These are phyloP conservation scores for Trematomus bernacchii DNA, from an alignment of 2,797 vertebrate genomes.

Conservation along the genomic window DNA sequence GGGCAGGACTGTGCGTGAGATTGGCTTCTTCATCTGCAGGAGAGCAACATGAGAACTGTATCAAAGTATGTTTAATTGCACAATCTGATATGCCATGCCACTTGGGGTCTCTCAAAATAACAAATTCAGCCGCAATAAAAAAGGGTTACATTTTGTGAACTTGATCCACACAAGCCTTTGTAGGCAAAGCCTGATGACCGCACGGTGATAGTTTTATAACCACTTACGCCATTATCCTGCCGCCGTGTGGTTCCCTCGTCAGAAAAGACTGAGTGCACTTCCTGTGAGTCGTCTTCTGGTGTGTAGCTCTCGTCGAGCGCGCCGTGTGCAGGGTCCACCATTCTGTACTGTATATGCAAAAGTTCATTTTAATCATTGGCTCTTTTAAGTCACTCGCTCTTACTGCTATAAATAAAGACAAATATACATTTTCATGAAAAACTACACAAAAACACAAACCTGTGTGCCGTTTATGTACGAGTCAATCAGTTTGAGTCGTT, in stretches of 20 bases:
- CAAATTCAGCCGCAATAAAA: background rate
- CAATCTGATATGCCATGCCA: too few relatives aligned
- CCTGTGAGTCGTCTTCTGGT: constrained; percentile 93
- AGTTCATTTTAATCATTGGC: background rate
- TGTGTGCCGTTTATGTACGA: constrained; percentile 93
- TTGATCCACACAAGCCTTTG: background rate
- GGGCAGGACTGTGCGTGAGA: constrained; percentile 90
- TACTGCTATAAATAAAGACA: background rate
- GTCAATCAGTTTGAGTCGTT: constrained; percentile 91
- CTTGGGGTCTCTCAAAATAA: too few relatives aligned
- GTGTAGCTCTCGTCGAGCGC: constrained; percentile 91
- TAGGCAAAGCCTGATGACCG: background rate
- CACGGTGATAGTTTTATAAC: background rate
- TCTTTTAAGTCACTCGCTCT: background rate
- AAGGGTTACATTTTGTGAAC: background rate
- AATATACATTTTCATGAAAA: background rate
- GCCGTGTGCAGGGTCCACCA: constrained; percentile 93
- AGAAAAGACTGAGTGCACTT: constrained; percentile 91
- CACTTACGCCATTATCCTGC: constrained; percentile 89
- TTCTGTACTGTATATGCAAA: constrained; percentile 87
- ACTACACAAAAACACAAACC: constrained; percentile 73
- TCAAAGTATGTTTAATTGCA: background rate
- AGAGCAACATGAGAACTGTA: background rate
- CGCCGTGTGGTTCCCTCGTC: constrained; percentile 92
- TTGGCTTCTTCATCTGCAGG: constrained; percentile 92